These are phyloP conservation scores for Morpho helenor DNA, from an alignment of 2,888 invertebrate genomes.

Conservation along the genomic window DNA sequence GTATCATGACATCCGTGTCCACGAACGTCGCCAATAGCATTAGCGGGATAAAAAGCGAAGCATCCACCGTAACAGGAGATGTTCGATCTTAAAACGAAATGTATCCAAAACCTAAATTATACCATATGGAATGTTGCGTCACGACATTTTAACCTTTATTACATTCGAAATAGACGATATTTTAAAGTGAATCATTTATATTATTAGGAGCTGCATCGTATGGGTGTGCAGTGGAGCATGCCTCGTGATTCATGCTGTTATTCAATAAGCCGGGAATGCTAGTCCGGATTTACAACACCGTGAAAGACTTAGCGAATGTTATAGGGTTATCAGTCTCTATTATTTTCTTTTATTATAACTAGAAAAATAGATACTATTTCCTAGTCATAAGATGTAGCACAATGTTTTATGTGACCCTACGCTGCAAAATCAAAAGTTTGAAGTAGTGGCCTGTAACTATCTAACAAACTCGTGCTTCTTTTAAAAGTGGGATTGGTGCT, in stretches of 20 bases:
- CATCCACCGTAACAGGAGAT: constrained; percentile 44
- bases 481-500: too few species aligned
- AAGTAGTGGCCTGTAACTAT: too few species aligned
- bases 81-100: constrained; percentile 28
- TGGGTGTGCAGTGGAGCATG: constrained; percentile 61
- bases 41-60: constrained; percentile 51
- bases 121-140: neutral
- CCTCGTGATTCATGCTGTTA: constrained; percentile 70
- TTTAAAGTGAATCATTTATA: constrained; percentile 9
- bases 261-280: constrained; percentile 60
- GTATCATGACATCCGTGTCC: constrained; percentile 45
- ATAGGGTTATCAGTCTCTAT: constrained; percentile 30
- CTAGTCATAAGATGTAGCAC: too few species aligned
- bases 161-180: constrained; percentile 2
- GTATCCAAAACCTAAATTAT: constrained; percentile 13
- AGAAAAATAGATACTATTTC: too few species aligned
- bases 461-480: too few species aligned
- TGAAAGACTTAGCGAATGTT: constrained; percentile 41
- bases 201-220: constrained; percentile 36
- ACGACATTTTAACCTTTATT: constrained; percentile 3
- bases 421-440: too few species aligned
- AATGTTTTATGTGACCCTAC: too few species aligned
- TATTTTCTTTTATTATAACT: neutral
- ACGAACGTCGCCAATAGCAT: constrained; percentile 55
- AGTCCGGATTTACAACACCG: constrained; percentile 49